Conservation (phyloP, 2,113 vertebrate genomes). For the Pelobates fuscus region DNA sequence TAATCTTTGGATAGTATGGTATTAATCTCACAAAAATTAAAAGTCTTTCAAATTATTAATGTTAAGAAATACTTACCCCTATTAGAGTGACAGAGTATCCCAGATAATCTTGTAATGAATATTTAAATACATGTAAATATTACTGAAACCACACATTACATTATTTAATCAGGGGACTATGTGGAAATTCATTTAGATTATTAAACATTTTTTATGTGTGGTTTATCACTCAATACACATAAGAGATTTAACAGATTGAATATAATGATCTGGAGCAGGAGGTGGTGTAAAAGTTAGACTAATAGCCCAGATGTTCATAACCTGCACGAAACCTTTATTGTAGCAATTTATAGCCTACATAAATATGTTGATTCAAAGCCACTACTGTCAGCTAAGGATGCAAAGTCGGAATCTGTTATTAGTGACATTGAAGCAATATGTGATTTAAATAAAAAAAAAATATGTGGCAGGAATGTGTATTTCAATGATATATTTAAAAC, state of each 20-base stretch:
- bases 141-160: too few species aligned
- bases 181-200: neutral
- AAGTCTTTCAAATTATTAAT: too few species aligned
- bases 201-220: neutral
- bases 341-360: constrained; percentile 29
- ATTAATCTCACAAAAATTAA: too few species aligned
- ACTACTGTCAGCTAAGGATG: constrained; percentile 31
- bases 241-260: constrained; percentile 36
- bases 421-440: constrained; percentile 19
- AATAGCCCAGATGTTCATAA: constrained; percentile 44
- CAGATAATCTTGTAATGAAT: too few species aligned
- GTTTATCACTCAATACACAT: neutral
- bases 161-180: neutral
- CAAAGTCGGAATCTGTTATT: constrained; percentile 10
- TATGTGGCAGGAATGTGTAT: too few species aligned
- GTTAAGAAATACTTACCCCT: too few species aligned
- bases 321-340: constrained; percentile 42
- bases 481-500: too few species aligned
- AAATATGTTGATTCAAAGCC: constrained; percentile 36
- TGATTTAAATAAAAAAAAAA: too few species aligned
- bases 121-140: too few species aligned
- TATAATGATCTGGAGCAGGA: constrained; percentile 41
- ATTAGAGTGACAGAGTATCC: too few species aligned
- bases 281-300: constrained; percentile 37
- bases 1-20: too few species aligned